Percentiles rank a stretch among this genome's conserved stretches.
Conservation (phyloP, 2,113 vertebrate genomes). For the Rhombomys opimus region DNA sequence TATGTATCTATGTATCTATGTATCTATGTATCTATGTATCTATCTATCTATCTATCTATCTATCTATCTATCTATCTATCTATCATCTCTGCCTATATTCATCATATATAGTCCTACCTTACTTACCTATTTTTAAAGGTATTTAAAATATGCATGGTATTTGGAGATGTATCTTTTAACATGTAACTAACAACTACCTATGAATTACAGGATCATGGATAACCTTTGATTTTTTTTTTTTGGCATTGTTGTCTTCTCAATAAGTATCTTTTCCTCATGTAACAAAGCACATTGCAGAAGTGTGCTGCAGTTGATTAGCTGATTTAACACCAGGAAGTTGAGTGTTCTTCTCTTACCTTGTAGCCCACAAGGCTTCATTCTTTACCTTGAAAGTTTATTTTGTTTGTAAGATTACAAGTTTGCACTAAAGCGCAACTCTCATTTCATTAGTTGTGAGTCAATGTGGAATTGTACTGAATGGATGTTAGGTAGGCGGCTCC, state of each 20-base stretch:
- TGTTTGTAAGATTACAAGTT: not conserved
- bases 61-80: not conserved
- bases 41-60: not conserved
- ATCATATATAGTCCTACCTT: not conserved
- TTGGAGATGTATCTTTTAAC: not conserved
- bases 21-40: not conserved
- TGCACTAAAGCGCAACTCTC: not conserved
- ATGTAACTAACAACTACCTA: not conserved
- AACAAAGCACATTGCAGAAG: conserved; percentile 8
- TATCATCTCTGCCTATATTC: not conserved
- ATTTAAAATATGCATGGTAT: not conserved
- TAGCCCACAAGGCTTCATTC: not conserved
- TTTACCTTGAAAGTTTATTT: not conserved
- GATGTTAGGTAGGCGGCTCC: not conserved
- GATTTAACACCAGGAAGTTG: not conserved
- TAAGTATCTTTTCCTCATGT: not conserved
- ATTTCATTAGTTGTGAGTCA: not conserved
- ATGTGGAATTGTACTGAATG: not conserved
- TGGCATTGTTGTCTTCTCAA: not conserved
- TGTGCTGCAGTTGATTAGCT: not conserved
- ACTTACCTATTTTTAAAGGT: not conserved
- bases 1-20: not conserved
- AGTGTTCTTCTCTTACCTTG: not conserved
- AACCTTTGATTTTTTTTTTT: not conserved
- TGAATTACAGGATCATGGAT: not conserved